These are phyloP conservation scores for Dipus sagitta DNA, from an alignment of 2,797 vertebrate species.

Conservation along the genomic window DNA sequence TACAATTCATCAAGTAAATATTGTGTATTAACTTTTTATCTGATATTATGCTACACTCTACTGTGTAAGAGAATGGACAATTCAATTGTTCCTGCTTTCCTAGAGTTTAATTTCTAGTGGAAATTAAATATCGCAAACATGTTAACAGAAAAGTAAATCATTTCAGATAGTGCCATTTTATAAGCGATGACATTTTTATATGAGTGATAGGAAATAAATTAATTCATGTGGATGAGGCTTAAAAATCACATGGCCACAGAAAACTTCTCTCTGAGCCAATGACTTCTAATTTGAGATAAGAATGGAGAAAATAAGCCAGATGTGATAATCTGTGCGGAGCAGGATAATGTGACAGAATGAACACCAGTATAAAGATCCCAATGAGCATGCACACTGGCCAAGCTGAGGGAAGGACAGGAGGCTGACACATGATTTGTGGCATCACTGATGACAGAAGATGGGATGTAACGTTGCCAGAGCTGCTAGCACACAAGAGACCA, in stretches of 20 bases:
- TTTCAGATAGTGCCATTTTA: neutral
- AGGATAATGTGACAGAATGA: neutral
- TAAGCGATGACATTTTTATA: neutral
- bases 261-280: neutral
- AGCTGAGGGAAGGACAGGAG: neutral
- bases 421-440: rapidly evolving
- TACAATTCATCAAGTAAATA: neutral
- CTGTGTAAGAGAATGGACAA: neutral
- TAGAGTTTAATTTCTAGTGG: neutral
- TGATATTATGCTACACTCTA: neutral
- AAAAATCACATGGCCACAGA: neutral
- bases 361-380: neutral
- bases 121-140: neutral
- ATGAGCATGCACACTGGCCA: neutral
- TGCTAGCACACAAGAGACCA: neutral
- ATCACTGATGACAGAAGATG: neutral
- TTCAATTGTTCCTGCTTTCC: neutral
- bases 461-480: rapidly evolving
- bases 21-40: neutral
- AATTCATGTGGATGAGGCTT: neutral
- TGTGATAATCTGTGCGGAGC: rapidly evolving
- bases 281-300: neutral
- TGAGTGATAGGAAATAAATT: neutral
- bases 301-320: neutral
- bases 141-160: neutral